Evolutionary conservation across 2,113 vertebrate genomes (phyloP), one percentile per base, ranked within the genome.

Genomic region (Nibea coibor): DNA sequence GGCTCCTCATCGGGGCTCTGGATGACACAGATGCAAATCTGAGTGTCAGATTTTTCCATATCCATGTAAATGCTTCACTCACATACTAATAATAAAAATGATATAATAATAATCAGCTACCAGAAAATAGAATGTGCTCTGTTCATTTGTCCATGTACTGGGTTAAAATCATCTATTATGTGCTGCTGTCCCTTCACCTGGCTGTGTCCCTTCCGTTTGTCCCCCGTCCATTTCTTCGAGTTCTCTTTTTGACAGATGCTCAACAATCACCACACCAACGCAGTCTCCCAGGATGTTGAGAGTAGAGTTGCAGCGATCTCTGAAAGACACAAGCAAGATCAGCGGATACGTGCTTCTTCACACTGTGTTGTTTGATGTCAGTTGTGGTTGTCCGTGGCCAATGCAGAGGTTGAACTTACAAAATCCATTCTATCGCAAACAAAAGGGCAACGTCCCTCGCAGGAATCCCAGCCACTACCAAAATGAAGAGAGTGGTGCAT

Each of bases 401-500:
- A 14, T 14, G 4, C 50, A 16, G 8, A 47, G 9, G 20, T 47
- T 0, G n/a, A 6, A 78, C 57, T 79, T 45, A 79, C 75, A 83
- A 28, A 10, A 83, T 10, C 63, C 56, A 57, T 22, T 83, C 75
- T 4, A 31, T 1, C 1, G 22, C n/a, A 20, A 15, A 26, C 47
- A 78, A 5, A 24, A 78, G 43, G n/a, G 48, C 47, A 3, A 63
- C 69, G 0, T 73, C 42, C 9, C 45, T 62, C 2, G 4, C 63
- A 3, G 75, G 82, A 0, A 79, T 26, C 45, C 64, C 57, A 1
- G 43, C 10, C 0, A 39, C 51, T 3, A 9, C 59, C 24, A 57
- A 43, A 45, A 71, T 71, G 51, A 84, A 53, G 0, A 79, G 50
- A 12, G 75, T 70, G 82, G 51, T 71, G 43, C 39, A 14, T 20